A percentile compares a stretch with the other conserved stretches of the same genome.
Evolutionary conservation across 2,113 vertebrate species (phyloP).

Genomic region (Cavia porcellus): DNA sequence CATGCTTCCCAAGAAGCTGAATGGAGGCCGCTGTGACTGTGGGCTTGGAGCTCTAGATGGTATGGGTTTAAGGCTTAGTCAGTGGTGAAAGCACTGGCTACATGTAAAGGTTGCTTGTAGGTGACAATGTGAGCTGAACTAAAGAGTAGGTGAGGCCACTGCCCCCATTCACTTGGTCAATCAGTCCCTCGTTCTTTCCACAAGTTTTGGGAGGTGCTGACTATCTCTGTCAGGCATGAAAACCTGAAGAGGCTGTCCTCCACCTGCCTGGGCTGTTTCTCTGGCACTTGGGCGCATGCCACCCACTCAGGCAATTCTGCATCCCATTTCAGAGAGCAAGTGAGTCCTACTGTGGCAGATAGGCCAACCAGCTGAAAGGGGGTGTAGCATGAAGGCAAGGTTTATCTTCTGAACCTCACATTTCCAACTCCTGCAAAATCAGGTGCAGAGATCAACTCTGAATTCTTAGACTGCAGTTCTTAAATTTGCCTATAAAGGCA

Average conservation of each 20-base stretch:
- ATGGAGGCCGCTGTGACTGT: fast-evolving
- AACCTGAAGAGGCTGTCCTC: background rate
- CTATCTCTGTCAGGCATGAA: too few relatives aligned
- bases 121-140: background rate
- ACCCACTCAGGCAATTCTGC: background rate
- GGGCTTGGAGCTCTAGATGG: background rate
- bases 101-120: background rate
- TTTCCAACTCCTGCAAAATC: background rate
- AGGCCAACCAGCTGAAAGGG: too few relatives aligned
- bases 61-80: background rate
- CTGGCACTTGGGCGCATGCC: background rate
- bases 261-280: background rate
- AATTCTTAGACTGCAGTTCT: background rate
- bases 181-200: background rate
- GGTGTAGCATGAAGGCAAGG: background rate
- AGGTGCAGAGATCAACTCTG: background rate
- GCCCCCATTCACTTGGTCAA: background rate
- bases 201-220: background rate
- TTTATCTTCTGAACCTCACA: background rate
- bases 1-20: background rate
- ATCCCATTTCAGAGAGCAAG: background rate
- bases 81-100: background rate
- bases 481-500: background rate
- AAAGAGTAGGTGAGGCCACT: background rate
- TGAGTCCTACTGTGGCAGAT: background rate